Evolutionary conservation across 1,140 invertebrate genomes (phyloP).

Genomic region (Leptonema lineaticorne): DNA sequence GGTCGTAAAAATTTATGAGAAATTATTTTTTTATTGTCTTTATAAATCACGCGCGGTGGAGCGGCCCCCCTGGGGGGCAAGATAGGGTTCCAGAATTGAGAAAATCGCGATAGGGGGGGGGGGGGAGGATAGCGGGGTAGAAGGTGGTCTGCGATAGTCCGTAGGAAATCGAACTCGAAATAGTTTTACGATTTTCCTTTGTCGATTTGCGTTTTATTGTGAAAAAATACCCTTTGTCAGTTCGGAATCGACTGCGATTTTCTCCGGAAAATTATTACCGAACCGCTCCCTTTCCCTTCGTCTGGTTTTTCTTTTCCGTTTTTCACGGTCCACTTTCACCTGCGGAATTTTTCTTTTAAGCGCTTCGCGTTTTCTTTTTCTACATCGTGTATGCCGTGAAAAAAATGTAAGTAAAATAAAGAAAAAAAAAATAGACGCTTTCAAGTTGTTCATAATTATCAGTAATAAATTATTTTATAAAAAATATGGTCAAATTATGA

Average conservation of each 20-base stretch:
- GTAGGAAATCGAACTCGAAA: conserved; percentile 12
- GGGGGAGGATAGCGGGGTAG: no score
- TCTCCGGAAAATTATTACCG: background rate
- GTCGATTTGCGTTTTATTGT: conserved; percentile 15
- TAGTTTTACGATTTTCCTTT: conserved; percentile 11
- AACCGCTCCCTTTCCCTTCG: background rate
- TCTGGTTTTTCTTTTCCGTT: background rate
- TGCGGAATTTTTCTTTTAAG: background rate
- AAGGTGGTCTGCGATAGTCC: no score
- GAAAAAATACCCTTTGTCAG: background rate
- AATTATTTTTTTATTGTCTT: conserved; percentile 20
- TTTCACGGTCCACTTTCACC: background rate
- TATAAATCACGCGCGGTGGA: conserved; percentile 17
- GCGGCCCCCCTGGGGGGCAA: no score
- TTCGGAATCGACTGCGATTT: background rate
- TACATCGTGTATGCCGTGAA: no score
- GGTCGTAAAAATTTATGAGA: conserved; percentile 18
- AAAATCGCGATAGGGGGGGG: no score
- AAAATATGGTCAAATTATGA: no score
- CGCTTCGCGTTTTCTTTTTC: background rate
- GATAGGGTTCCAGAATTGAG: no score
- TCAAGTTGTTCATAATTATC: no score
- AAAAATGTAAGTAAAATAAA: no score
- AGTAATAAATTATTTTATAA: no score
- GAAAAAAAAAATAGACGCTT: no score